These are phyloP conservation scores for Ariolimax columbianus DNA, from an alignment of 2,888 invertebrate species.

Conservation along the genomic window DNA sequence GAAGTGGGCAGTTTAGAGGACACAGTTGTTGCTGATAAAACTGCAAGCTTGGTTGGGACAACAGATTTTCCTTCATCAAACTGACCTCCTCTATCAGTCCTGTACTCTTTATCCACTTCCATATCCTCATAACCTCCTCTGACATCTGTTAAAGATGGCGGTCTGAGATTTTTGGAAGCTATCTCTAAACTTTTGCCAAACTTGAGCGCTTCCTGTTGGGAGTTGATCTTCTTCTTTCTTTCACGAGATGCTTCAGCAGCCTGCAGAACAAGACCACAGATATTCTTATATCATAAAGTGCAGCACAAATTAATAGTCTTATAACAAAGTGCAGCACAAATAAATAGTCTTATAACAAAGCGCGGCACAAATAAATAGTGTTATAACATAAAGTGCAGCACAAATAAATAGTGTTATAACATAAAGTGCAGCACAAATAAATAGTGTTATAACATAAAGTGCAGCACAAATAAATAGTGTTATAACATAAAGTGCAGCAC, in stretches of 20 bases:
- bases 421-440: too few species aligned
- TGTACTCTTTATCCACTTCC: background rate
- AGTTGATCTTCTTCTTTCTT: constrained; percentile 55
- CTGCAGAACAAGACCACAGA: constrained; percentile 21
- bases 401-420: too few species aligned
- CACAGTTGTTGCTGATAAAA: constrained; percentile 12
- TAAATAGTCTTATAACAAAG: too few species aligned
- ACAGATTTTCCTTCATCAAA: constrained; percentile 10
- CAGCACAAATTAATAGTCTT: too few species aligned
- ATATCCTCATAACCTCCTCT: background rate
- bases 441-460: too few species aligned
- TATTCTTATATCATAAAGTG: too few species aligned
- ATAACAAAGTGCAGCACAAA: too few species aligned
- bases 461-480: too few species aligned
- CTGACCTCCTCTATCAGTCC: background rate
- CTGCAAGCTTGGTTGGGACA: constrained; percentile 5
- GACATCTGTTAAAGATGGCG: constrained; percentile 34
- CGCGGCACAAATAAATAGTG: too few species aligned
- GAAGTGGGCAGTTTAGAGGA: constrained; percentile 18
- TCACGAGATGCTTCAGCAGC: constrained; percentile 54
- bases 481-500: too few species aligned
- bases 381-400: too few species aligned
- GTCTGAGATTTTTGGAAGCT: constrained; percentile 50
- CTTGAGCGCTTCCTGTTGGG: constrained; percentile 54
- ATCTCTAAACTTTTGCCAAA: constrained; percentile 54